Conservation (phyloP, 2,113 vertebrate genomes). For the Plecturocebus donacophilus region DNA sequence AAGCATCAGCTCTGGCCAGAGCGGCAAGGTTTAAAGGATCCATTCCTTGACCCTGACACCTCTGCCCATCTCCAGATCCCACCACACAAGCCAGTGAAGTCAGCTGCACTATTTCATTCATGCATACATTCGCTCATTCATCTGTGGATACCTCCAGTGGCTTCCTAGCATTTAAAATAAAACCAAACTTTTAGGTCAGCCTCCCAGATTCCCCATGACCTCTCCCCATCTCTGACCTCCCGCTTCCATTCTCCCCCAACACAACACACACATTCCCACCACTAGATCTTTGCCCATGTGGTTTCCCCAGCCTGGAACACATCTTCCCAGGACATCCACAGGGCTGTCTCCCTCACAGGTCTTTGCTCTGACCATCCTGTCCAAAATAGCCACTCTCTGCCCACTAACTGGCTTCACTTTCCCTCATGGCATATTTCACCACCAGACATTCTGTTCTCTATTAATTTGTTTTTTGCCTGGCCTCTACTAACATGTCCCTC, state of each 20-base stretch:
- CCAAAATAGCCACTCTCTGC: background rate
- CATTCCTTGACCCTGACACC: background rate
- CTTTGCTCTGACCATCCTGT: background rate
- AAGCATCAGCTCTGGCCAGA: background rate
- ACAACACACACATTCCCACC: no score
- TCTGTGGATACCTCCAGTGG: background rate
- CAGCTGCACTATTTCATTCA: background rate
- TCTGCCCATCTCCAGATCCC: background rate
- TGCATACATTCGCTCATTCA: background rate
- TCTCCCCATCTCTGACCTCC: background rate
- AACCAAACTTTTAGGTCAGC: background rate
- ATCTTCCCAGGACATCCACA: background rate
- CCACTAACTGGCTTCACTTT: no score
- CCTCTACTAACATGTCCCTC: background rate
- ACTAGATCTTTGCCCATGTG: background rate
- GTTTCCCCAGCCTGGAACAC: background rate
- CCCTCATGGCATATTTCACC: background rate
- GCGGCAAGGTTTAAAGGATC: background rate
- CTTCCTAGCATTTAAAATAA: background rate
- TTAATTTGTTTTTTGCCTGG: background rate
- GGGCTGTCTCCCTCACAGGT: background rate
- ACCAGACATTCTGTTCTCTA: background rate
- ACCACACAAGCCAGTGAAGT: background rate
- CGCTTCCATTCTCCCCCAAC: no score
- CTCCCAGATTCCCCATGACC: background rate